Evolutionary conservation across 2,113 vertebrate species (phyloP), one percentile per base, ranked within the genome.

Genomic region (Heterocephalus glaber): DNA sequence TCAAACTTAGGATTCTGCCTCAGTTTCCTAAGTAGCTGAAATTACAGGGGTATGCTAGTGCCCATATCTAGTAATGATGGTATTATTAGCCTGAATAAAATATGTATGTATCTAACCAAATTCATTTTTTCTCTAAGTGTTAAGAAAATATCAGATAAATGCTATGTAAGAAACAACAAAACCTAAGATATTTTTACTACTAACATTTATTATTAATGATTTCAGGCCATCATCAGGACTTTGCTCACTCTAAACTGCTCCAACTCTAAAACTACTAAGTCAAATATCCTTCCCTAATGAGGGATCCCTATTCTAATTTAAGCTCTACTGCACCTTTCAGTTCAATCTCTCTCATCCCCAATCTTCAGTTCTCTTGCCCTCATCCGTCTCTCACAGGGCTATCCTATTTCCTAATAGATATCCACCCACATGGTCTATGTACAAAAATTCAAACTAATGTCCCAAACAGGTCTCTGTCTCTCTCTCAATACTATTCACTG

Each of bases 81-180:
- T 35, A 80, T 41, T 28, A 60, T 87, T 74, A 44, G 49, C 19
- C 47, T 49, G 19, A 94, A 38, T 35, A 28, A 88, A 77, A 16
- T 65, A 96, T 65, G n/a, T 35, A 88, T 38, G 63, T 38, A 80
- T 47, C 44, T 65, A 65, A 92, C 16, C 17, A 86, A 95, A 95
- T 86, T 96, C 26, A 79, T 47, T 72, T 41, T 41, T 11, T 2
- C 77, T 33, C 14, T 47, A 41, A 38, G 41, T 13, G 26, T 92
- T 74, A 95, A 41, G 95, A 93, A 95, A 81, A 58, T 26, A 63
- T 41, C 66, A 92, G 26, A 81, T 54, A 28, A 92, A 76, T 70
- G 56, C 77, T 65, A 65, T 10, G 17, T 65, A 49, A 92, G 14
- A 92, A 77, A 94, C 38, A 94, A 77, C n/a, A 92, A 90, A 92